Evolutionary conservation across 2,888 invertebrate species (phyloP), one percentile per base, ranked within the genome.

Genomic region (Podotricha telesiphe): DNA sequence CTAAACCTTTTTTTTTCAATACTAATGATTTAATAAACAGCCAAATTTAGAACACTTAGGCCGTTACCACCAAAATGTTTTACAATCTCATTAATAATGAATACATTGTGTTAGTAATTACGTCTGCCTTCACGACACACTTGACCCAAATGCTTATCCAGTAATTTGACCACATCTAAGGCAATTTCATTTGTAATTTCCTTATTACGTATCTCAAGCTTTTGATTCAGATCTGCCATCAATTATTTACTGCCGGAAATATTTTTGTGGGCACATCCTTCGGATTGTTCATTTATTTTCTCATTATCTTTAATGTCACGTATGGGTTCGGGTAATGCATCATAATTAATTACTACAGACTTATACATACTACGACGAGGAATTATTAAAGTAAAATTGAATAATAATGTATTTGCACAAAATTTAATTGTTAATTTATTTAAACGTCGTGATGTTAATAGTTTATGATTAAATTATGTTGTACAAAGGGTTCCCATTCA

Each of bases 141-240:
- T 74, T 74, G 75, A 75, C 75, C 75, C 55, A 72, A 73, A 73
- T 73, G 71, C 66, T 62, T 62, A 68, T 40, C 67, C 50, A 47
- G 55, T 58, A 68, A 66, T 65, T 66, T 48, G 56, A 47, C 47
- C 37, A 37, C 45, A 45, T 68, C 59, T 42, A 13, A 50, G 61
- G n/a, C 28, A 56, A 51, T 66, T 65, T 51, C 62, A 62, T 53
- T 8, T n/a, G 13, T 61, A 59, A 51, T 70, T 45, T 71, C 66
- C 69, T 67, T 66, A 67, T 67, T 67, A 71, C 67, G 67, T 64
- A 61, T 28, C 47, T 42, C 37, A 45, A 59, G 51, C 50, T 47
- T 69, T 59, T 56, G 56, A 65, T 66, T 55, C 48, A 69, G 59
- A 55, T 34, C 53, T 17, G 22, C 28, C 37, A 53, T 68, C 53